Evolutionary conservation across 2,888 invertebrate genomes (phyloP).

Genomic region (Leptinotarsa tumamoca): DNA sequence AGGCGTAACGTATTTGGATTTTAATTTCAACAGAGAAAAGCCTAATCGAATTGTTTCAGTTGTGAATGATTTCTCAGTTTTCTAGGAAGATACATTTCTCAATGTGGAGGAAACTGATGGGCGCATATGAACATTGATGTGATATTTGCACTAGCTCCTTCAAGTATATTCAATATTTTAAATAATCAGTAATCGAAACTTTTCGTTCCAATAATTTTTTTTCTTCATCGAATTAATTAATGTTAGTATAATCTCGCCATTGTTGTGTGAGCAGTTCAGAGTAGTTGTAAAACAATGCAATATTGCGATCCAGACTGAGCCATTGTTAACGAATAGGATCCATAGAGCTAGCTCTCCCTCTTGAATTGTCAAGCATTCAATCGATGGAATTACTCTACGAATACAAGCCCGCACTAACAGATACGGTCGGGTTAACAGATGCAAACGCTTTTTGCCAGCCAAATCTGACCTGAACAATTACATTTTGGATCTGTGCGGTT

Average conservation of each 20-base stretch:
- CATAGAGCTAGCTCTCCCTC: constrained; percentile 39
- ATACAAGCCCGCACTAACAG: not conserved
- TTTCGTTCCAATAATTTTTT: too few relatives aligned
- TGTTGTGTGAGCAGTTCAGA: constrained; percentile 50
- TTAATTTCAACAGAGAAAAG: too few relatives aligned
- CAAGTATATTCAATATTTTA: too few relatives aligned
- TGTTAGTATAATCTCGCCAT: constrained; percentile 26
- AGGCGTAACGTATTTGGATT: too few relatives aligned
- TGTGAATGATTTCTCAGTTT: too few relatives aligned
- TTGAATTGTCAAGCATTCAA: constrained; percentile 51
- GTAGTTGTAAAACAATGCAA: constrained; percentile 50
- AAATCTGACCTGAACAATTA: constrained; percentile 10
- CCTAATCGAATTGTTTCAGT: too few relatives aligned
- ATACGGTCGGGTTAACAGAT: constrained; percentile 12
- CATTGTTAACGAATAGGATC: constrained; percentile 45
- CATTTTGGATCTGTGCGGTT: not conserved
- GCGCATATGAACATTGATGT: too few relatives aligned
- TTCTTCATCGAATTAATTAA: constrained; percentile 19
- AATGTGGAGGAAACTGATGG: too few relatives aligned
- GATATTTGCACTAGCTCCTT: too few relatives aligned
- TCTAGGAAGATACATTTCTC: too few relatives aligned
- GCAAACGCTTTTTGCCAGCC: not conserved
- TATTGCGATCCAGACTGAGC: constrained; percentile 46
- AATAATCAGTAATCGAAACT: too few relatives aligned
- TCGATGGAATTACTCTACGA: constrained; percentile 49